Evolutionary conservation across 2,888 invertebrate genomes (phyloP), one percentile per base, ranked within the genome.

Genomic region (Thalpophila matura): DNA sequence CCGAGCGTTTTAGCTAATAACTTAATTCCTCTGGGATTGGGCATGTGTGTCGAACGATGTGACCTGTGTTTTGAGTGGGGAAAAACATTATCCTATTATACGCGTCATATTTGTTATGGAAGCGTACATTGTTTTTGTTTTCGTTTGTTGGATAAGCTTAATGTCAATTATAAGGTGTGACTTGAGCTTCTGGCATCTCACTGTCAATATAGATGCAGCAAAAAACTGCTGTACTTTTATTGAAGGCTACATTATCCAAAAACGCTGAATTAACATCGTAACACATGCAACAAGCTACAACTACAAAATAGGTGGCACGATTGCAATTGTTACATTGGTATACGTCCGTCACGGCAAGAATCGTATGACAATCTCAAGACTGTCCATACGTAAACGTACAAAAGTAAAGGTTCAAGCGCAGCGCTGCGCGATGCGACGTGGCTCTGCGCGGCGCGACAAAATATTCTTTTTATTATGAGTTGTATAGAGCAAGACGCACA

Each of bases 11-110:
- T 89, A 87, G 91, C 91, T 93, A 93, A 94, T 93, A 94, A 91
- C 93, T 91, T 92, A 93, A 93, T 92, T 90, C 93, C 90, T 88
- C 87, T 92, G 94, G 91, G 94, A 93, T 89, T 83, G 81, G 79
- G 81, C 91, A 91, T 92, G 91, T 74, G 79, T 73, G 73, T 67
- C 64, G 76, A 59, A 40, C 74, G 74, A 74, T 74, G 74, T 79
- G 77, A 80, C 76, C 76, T 71, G 75, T 74, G 75, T 79, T 78
- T 76, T 54, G 64, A 67, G 40, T 63, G 50, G 53, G 58, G 59
- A 58, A 79, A 79, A 79, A 82, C 76, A 72, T 80, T 75, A 73
- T 67, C 61, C 64, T 61, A 63, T 73, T 73, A 65, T 62, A 63
- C 46, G 33, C 33, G 27, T 14, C 53, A 62, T 61, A 61, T 60